phyloP scores from a whole-genome alignment of 1,140 invertebrate genomes.

The Coptotermes formosanus region DNA sequence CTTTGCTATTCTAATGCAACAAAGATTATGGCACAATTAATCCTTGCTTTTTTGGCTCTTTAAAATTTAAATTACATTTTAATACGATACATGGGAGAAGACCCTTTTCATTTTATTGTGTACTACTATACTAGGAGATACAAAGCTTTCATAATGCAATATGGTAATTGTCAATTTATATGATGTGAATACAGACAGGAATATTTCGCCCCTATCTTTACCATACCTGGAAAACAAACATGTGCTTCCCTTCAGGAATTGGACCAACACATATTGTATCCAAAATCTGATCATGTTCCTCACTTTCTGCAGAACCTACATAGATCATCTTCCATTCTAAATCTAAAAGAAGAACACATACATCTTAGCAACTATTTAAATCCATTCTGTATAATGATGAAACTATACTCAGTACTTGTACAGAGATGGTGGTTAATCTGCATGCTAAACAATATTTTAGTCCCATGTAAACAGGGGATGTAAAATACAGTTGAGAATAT shows the following conservation, averaged over 20 bases:
- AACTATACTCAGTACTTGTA: not conserved
- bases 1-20: no score
- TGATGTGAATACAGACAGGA: not conserved
- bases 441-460: no score
- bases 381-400: not conserved
- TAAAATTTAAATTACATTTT: no score
- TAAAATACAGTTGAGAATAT: no score
- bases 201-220: not conserved
- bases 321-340: constrained; percentile 99
- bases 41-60: no score
- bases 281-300: constrained; percentile 92
- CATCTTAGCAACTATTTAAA: constrained; percentile 36
- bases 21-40: no score
- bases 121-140: no score
- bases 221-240: constrained; percentile 91
- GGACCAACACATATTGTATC: constrained; percentile 98
- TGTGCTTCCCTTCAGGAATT: constrained; percentile 94
- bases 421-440: no score
- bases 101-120: no score
- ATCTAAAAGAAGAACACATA: constrained; percentile 59
- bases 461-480: no score
- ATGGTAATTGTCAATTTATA: not conserved
- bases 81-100: no score
- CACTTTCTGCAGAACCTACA: constrained; percentile 96
- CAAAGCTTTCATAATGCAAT: no score